Base-by-base conservation (phyloP, 64 coral and sea anemone genomes). In the Anthopleura sola region DNA sequence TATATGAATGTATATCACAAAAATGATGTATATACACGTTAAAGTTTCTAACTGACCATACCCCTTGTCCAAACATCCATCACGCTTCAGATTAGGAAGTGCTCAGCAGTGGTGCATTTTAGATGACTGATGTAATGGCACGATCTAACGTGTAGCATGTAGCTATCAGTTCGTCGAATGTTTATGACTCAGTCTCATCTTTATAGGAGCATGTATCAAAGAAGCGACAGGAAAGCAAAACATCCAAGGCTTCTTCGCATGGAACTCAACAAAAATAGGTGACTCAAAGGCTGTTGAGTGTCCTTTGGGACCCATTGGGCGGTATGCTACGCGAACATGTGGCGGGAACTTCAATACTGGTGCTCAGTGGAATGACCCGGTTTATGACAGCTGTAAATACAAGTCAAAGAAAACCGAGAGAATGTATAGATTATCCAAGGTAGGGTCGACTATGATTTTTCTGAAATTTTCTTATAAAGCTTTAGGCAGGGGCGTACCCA, bases 341-440 rank as follows among this genome's bases (percentile, higher is more conserved):
- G 78, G 55, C 19, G 89, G 89, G 55, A 82, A 91, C n/a, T 91
- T 91, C 31, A 38, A 48, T 15, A 60, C 56, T 53, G 89, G 89
- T 68, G 89, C 74, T 50, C 13, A 23, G 54, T 91, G 89, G 89
- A 55, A 71, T 24, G 48, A 33, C 58, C 84, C 84, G 53, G 49
- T 71, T 80, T 75, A 38, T 26, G 23, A 50, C n/a, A n/a, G n/a
- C n/a, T n/a, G n/a, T n/a, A n/a, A n/a, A n/a, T n/a, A n/a, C n/a
- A n/a, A n/a, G n/a, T n/a, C n/a, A n/a, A n/a, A n/a, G 9, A 91
- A 81, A 80, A 91, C 89, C 33, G 60, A 81, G 32, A 24, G 60
- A 53, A 53, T 91, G 14, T 16, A 91, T 39, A 55, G 64, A 9
- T 16, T 91, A 7, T 50, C 82, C 15, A 78, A 91, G 89, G 89